phyloP scores from a whole-genome alignment of 2,888 invertebrate genomes.

The Apamea anceps region DNA sequence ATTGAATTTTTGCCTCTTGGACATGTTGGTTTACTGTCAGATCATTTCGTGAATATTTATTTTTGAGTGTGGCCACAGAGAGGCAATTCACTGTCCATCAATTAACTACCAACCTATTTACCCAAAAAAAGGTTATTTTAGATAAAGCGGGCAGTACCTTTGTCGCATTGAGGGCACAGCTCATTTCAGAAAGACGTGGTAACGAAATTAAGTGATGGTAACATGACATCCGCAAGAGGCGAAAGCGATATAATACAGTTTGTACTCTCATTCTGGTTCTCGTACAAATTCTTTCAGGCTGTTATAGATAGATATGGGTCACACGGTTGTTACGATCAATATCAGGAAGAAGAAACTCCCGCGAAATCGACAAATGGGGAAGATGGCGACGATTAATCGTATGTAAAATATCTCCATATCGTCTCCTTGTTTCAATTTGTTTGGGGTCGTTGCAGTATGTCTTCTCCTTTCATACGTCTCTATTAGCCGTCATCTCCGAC shows the following conservation, averaged over 20 bases:
- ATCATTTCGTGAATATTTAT: not conserved
- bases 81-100: too few species aligned
- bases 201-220: not conserved
- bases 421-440: not conserved
- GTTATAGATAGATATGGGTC: conserved; percentile 22
- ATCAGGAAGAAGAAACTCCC: not conserved
- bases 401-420: not conserved
- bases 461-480: not conserved
- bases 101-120: not conserved
- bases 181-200: not conserved
- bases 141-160: not conserved
- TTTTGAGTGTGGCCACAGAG: not conserved
- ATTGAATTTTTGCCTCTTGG: not conserved
- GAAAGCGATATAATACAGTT: not conserved
- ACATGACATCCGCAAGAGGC: not conserved
- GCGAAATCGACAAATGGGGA: not conserved
- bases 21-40: not conserved
- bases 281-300: conserved; percentile 19
- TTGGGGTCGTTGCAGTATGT: not conserved
- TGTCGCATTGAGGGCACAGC: not conserved
- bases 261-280: conserved; percentile 19
- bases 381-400: not conserved
- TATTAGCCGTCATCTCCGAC: not conserved
- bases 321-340: not conserved
- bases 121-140: not conserved